A percentile compares a stretch with the other conserved stretches of the same genome.
Conservation (phyloP, 2,888 invertebrate species). For the Epirrhoe alternata region DNA sequence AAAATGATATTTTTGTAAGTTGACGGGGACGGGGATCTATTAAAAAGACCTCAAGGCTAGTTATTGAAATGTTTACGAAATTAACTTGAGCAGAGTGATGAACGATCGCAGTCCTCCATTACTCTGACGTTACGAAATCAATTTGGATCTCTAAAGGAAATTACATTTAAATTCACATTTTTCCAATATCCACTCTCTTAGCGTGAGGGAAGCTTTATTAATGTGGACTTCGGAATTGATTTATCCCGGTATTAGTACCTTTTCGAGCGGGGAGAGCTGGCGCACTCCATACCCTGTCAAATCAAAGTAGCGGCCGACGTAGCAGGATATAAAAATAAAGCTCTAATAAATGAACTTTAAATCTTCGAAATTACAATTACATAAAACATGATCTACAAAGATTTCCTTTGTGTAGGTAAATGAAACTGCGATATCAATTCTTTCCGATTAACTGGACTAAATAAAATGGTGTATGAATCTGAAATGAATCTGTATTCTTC, state of each 20-base stretch:
- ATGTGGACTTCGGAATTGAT: conserved; percentile 31
- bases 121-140: conserved; percentile 33
- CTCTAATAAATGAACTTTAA: too few relatives aligned
- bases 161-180: conserved; percentile 43
- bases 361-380: too few relatives aligned
- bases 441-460: too few relatives aligned
- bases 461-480: too few relatives aligned
- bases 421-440: too few relatives aligned
- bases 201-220: conserved; percentile 28
- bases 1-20: too few relatives aligned
- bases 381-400: too few relatives aligned
- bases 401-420: too few relatives aligned
- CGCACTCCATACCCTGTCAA: neutral
- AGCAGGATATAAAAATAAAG: neutral
- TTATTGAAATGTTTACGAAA: conserved; percentile 8
- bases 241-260: conserved; percentile 19
- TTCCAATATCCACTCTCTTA: conserved; percentile 38
- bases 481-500: too few relatives aligned
- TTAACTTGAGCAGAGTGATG: conserved; percentile 6
- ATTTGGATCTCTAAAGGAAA: conserved; percentile 37
- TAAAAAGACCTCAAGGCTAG: neutral
- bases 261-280: conserved; percentile 11
- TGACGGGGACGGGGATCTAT: too few relatives aligned
- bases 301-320: neutral
- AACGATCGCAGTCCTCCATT: conserved; percentile 7